A percentile compares a stretch with the other conserved stretches of the same genome.
These are phyloP conservation scores for Platanista minor DNA, from an alignment of 2,113 vertebrate species.

Conservation along the genomic window DNA sequence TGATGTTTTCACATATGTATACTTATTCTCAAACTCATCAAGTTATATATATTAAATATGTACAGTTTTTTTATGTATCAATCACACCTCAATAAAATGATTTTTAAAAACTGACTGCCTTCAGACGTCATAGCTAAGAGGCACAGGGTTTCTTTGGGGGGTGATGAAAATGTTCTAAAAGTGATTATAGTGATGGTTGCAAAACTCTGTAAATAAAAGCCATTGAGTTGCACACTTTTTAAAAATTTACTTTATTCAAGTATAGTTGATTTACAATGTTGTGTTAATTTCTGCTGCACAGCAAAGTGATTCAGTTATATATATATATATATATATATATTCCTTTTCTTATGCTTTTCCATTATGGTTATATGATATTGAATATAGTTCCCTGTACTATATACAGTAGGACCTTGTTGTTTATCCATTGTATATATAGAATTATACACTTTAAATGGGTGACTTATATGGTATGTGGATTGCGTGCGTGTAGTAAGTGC, in stretches of 20 bases:
- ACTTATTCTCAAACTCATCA: not conserved
- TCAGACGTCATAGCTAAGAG: not conserved
- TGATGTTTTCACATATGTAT: not conserved
- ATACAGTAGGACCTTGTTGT: not conserved
- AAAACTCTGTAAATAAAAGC: not conserved
- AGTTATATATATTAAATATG: not conserved
- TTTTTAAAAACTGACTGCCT: not conserved
- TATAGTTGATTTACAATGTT: not conserved
- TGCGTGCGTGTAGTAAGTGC: not conserved
- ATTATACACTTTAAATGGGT: not conserved
- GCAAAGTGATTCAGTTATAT: not conserved
- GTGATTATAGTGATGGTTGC: not conserved
- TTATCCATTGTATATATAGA: not conserved
- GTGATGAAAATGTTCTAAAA: not conserved
- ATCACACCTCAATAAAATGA: not conserved
- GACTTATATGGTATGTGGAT: not conserved
- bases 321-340: not conserved
- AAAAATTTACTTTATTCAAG: not conserved
- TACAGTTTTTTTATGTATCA: not conserved
- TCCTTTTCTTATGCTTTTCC: not conserved
- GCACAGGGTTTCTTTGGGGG: not conserved
- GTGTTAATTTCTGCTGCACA: not conserved
- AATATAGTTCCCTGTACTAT: not conserved
- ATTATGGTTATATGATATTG: not conserved
- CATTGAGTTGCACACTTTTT: not conserved